Evolutionary conservation across 2,888 invertebrate genomes (phyloP).

Genomic region (Macrophya annulata): DNA sequence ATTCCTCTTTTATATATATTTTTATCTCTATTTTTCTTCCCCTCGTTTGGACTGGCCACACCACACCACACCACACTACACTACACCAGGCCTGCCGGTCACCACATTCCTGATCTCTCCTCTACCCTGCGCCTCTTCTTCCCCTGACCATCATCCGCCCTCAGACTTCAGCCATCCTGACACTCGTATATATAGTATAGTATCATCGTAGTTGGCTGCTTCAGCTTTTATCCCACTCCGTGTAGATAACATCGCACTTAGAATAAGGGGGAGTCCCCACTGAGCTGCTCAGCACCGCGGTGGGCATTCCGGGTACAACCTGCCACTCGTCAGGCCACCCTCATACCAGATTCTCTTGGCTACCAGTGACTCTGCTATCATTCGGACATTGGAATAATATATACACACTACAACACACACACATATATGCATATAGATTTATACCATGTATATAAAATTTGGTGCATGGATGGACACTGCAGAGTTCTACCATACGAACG

Average conservation of each 20-base stretch:
- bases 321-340: slow-evolving; percentile 79
- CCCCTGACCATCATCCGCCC: slow-evolving; percentile 58
- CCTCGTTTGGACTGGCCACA: slow-evolving; percentile 50
- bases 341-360: slow-evolving; percentile 64
- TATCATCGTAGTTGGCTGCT: slow-evolving; percentile 77
- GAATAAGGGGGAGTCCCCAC: slow-evolving; percentile 73
- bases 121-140: slow-evolving; percentile 27
- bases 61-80: no score
- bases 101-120: slow-evolving; percentile 74
- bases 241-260: slow-evolving; percentile 73
- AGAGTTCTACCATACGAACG: background rate
- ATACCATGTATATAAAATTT: background rate
- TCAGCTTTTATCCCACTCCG: slow-evolving; percentile 76
- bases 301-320: slow-evolving; percentile 78
- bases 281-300: slow-evolving; percentile 75
- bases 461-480: background rate
- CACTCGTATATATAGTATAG: slow-evolving; percentile 64
- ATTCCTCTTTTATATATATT: slow-evolving; percentile 58
- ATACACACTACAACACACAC: background rate
- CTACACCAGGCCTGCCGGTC: slow-evolving; percentile 71
- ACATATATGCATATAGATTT: background rate
- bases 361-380: slow-evolving; percentile 54
- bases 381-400: slow-evolving; percentile 41
- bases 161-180: slow-evolving; percentile 60
- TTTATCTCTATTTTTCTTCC: slow-evolving; percentile 53